Percentiles rank a stretch among this genome's conserved stretches.
These are phyloP conservation scores for Motacilla tschutschensis DNA, from an alignment of 2,113 vertebrate genomes.

Conservation along the genomic window DNA sequence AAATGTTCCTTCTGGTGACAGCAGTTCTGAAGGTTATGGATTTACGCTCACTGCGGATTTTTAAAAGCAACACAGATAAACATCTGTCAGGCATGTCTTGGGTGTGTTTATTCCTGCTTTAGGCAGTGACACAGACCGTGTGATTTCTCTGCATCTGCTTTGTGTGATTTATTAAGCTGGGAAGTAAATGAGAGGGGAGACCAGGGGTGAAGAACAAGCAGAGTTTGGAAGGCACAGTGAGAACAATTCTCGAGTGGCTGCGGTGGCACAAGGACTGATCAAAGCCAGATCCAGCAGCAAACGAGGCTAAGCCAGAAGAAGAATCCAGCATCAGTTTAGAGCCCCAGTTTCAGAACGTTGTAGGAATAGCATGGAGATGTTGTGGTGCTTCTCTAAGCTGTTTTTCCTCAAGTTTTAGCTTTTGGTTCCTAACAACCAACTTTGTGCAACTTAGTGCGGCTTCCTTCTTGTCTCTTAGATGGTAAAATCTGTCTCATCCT, in stretches of 20 bases:
- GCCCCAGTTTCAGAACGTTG: neutral
- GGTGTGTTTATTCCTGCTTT: neutral
- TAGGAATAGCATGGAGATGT: neutral
- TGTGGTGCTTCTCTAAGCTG: neutral
- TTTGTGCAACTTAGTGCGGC: neutral
- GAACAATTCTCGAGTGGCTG: neutral
- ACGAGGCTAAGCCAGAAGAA: accelerated
- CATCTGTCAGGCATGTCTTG: neutral
- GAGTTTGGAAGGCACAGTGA: neutral
- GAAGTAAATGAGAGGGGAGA: neutral
- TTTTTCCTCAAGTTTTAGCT: neutral
- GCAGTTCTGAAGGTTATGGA: slow-evolving; percentile 1
- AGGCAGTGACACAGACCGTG: neutral
- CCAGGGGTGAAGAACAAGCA: neutral
- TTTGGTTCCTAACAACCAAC: neutral
- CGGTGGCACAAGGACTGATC: neutral
- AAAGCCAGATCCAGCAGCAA: neutral
- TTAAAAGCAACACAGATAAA: neutral
- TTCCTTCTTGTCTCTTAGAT: neutral
- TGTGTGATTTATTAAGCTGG: neutral
- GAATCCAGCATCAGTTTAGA: neutral
- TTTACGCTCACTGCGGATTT: neutral
- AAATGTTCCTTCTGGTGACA: neutral
- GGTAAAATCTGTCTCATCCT: neutral
- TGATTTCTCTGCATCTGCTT: neutral